Evolutionary conservation across 2,113 vertebrate species (phyloP).

Genomic region (Cottus gobio): DNA sequence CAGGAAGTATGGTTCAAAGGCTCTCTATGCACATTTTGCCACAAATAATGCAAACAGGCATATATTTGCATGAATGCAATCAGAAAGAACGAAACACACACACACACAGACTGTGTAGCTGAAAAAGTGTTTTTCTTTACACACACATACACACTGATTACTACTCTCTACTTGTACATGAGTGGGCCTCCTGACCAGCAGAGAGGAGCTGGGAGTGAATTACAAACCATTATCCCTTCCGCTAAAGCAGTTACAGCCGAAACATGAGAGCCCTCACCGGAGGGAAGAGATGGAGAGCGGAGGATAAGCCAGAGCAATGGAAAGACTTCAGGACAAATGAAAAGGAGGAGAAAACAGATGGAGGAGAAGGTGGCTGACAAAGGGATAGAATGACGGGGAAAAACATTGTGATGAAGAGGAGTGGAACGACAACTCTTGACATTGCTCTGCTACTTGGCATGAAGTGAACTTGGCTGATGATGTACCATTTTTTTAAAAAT

Average conservation of each 20-base stretch:
- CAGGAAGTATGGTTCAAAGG: neutral
- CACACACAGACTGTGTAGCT: slow-evolving; percentile 10
- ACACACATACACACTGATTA: slow-evolving; percentile 46
- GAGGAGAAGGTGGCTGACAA: slow-evolving; percentile 5
- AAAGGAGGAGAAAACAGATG: slow-evolving; percentile 44
- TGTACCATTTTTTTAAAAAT: slow-evolving; percentile 21
- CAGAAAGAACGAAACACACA: slow-evolving; percentile 1
- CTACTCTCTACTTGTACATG: slow-evolving; percentile 53
- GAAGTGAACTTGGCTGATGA: slow-evolving; percentile 14
- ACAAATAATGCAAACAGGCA: neutral
- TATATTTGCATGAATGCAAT: slow-evolving; percentile 7
- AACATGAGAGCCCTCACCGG: slow-evolving; percentile 65
- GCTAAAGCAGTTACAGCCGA: slow-evolving; percentile 66
- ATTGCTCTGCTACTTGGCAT: slow-evolving; percentile 32
- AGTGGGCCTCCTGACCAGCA: slow-evolving; percentile 63
- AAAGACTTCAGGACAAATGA: slow-evolving; percentile 44
- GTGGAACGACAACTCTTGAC: slow-evolving; percentile 28
- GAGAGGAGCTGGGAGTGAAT: slow-evolving; percentile 71
- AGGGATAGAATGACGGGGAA: slow-evolving; percentile 14
- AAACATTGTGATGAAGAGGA: slow-evolving; percentile 36
- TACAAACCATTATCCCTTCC: slow-evolving; percentile 72
- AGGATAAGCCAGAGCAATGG: slow-evolving; percentile 2
- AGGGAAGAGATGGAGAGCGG: slow-evolving; percentile 40
- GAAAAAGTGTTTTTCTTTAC: slow-evolving; percentile 19
- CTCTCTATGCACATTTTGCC: neutral